A percentile compares a stretch with the other conserved stretches of the same genome.
phyloP scores from a whole-genome alignment of 2,888 invertebrate genomes.

The Timema podura region DNA sequence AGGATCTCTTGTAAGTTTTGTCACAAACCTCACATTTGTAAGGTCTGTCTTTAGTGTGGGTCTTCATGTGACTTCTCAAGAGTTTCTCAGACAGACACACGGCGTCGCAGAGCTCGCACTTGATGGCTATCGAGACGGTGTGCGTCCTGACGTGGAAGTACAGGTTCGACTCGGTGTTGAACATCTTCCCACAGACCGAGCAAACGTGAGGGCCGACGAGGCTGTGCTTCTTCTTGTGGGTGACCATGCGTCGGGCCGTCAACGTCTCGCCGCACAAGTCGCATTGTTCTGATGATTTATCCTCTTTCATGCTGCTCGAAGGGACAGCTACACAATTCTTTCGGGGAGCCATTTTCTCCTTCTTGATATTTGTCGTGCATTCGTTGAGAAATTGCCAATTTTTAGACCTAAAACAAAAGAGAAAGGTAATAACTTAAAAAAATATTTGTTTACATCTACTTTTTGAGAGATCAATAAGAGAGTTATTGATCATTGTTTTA shows the following conservation, averaged over 20 bases:
- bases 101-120: slow-evolving; percentile 37
- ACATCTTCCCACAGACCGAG: slow-evolving; percentile 7
- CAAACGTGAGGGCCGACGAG: neutral
- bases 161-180: slow-evolving; percentile 17
- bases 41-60: slow-evolving; percentile 39
- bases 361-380: too few relatives aligned
- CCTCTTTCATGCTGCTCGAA: too few relatives aligned
- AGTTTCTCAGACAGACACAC: slow-evolving; percentile 35
- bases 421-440: too few relatives aligned
- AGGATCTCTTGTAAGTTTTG: slow-evolving; percentile 26
- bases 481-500: too few relatives aligned
- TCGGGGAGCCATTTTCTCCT: too few relatives aligned
- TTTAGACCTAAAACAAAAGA: too few relatives aligned
- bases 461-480: too few relatives aligned
- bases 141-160: slow-evolving; percentile 45
- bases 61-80: slow-evolving; percentile 39
- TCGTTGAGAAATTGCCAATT: too few relatives aligned
- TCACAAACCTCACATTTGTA: slow-evolving; percentile 28
- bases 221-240: slow-evolving; percentile 13
- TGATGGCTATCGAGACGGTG: slow-evolving; percentile 44
- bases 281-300: too few relatives aligned
- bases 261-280: slow-evolving; percentile 14
- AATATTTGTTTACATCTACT: too few relatives aligned
- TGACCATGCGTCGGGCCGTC: slow-evolving; percentile 13
- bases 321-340: too few relatives aligned